Conservation (phyloP, 1,140 invertebrate species). For the Lucilia cuprina region DNA sequence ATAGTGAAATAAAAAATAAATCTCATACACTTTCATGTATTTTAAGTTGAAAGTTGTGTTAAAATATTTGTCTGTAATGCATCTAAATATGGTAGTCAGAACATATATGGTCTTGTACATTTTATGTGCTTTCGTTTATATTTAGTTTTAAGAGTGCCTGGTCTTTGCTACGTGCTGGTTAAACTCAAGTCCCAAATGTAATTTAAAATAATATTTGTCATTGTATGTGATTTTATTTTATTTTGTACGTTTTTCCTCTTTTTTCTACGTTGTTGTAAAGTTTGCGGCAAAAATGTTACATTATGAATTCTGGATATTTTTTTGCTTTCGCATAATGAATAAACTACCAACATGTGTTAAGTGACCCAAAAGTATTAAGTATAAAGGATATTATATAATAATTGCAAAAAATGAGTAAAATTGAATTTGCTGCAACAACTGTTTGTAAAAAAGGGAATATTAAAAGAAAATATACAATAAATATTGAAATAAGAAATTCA, state of each 20-base stretch:
- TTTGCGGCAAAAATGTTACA: neutral
- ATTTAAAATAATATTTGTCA: conserved; percentile 9
- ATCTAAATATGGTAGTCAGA: neutral
- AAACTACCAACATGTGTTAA: neutral
- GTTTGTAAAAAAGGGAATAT: no score
- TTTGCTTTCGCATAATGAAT: no score
- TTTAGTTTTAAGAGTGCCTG: neutral
- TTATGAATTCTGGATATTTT: no score
- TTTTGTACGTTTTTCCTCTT: neutral
- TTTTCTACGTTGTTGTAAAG: neutral
- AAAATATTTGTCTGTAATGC: neutral
- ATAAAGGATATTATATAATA: neutral
- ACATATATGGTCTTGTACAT: no score
- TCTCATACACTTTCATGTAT: neutral
- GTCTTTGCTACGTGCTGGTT: neutral
- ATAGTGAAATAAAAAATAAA: neutral
- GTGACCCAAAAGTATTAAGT: neutral
- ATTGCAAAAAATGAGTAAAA: neutral
- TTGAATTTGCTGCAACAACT: neutral
- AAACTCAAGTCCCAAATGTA: neutral
- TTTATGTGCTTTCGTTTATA: no score
- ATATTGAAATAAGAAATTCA: neutral
- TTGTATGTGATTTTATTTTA: neutral
- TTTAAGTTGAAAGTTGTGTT: neutral
- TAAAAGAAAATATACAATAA: neutral